A percentile compares a stretch with the other conserved stretches of the same genome.
phyloP scores from a whole-genome alignment of 2,113 vertebrate species.

The Channa maculata region DNA sequence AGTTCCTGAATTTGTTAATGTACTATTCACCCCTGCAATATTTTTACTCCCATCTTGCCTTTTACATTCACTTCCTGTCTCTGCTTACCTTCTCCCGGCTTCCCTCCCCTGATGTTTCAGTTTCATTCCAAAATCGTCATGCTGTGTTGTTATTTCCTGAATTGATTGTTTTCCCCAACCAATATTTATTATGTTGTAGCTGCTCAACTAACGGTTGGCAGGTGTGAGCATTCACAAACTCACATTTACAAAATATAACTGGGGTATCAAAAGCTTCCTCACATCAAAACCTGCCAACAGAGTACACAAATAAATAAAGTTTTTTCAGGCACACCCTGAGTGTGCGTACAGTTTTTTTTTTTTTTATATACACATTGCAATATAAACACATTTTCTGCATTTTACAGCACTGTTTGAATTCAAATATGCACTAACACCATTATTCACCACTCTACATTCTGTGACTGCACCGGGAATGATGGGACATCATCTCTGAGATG shows the following conservation, averaged over 20 bases:
- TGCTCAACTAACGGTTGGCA: conserved; percentile 54
- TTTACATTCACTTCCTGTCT: no score
- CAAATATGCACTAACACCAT: conserved; percentile 5
- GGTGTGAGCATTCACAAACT: conserved; percentile 60
- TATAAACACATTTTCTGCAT: not conserved
- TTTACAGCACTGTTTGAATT: conserved; percentile 4
- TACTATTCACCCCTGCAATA: not conserved
- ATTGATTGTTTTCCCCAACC: conserved; percentile 58
- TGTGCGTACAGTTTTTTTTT: not conserved
- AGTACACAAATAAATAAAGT: conserved; percentile 26
- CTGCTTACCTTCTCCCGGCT: not conserved
- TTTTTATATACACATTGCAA: not conserved
- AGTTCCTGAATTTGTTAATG: no score
- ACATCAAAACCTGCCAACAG: conserved; percentile 43
- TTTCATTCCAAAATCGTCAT: conserved; percentile 35
- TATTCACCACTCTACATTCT: no score
- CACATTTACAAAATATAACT: conserved; percentile 50
- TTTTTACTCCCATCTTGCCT: conserved; percentile 9
- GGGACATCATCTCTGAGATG: conserved; percentile 18
- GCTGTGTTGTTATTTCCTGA: conserved; percentile 55
- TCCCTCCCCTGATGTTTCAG: conserved; percentile 14
- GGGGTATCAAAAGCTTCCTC: conserved; percentile 28
- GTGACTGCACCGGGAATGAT: not conserved
- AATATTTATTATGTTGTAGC: conserved; percentile 48
- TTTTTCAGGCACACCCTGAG: conserved; percentile 10